These are phyloP conservation scores for Caradrina kadenii DNA, from an alignment of 2,888 invertebrate species.

Conservation along the genomic window DNA sequence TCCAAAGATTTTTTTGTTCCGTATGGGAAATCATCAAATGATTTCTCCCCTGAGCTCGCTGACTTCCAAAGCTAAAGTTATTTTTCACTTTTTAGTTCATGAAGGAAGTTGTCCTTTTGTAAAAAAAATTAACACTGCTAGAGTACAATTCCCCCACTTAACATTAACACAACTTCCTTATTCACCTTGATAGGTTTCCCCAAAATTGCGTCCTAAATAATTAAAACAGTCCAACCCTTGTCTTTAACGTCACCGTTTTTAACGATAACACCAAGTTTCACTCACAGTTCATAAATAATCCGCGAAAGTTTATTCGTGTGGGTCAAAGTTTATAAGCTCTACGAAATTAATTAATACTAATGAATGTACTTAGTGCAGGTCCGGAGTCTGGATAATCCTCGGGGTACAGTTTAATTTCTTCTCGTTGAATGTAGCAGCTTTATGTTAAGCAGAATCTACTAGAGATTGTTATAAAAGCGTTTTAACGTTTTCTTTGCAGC, in stretches of 20 bases:
- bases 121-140: too few relatives aligned
- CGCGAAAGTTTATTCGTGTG: conserved; percentile 48
- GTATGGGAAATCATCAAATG: too few relatives aligned
- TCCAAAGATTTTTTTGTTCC: too few relatives aligned
- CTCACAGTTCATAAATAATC: conserved; percentile 69
- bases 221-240: conserved; percentile 50
- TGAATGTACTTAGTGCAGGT: conserved; percentile 71
- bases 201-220: conserved; percentile 54
- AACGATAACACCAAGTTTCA: conserved; percentile 68
- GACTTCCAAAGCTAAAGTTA: too few relatives aligned
- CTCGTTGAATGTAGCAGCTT: conserved; percentile 70
- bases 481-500: conserved; percentile 54
- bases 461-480: conserved; percentile 63
- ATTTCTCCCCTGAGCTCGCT: too few relatives aligned
- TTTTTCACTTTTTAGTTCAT: too few relatives aligned
- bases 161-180: conserved; percentile 47
- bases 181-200: conserved; percentile 57
- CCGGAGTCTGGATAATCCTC: conserved; percentile 66
- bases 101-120: too few relatives aligned
- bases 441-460: conserved; percentile 67
- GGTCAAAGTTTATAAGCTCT: conserved; percentile 66
- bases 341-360: conserved; percentile 78
- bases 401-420: conserved; percentile 75
- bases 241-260: conserved; percentile 59
- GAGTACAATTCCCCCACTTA: conserved; percentile 27